Percentiles rank a stretch among this genome's conserved stretches.
phyloP scores from a whole-genome alignment of 2,888 invertebrate species.

The Nephrotoma flavescens region DNA sequence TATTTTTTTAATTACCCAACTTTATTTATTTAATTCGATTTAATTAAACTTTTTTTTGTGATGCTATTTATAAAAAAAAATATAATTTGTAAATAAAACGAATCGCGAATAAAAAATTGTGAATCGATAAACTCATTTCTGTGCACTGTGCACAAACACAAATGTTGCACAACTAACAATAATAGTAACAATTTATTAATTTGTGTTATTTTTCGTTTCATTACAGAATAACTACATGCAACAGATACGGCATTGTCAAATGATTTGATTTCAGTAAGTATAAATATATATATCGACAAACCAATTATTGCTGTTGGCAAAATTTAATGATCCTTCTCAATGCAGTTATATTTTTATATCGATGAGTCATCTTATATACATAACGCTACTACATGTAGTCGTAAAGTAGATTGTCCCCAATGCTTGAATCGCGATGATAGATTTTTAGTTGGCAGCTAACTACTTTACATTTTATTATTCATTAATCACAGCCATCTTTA shows the following conservation, averaged over 20 bases:
- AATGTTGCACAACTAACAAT: not conserved
- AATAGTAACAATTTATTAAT: not conserved
- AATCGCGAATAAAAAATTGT: not conserved
- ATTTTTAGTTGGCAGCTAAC: not conserved
- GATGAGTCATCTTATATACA: not conserved
- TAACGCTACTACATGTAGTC: not conserved
- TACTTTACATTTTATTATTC: not conserved
- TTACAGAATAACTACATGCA: not conserved
- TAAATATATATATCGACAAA: too few relatives aligned
- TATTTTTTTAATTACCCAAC: too few relatives aligned
- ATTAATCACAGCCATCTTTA: not conserved
- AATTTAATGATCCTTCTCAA: too few relatives aligned
- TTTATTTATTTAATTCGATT: too few relatives aligned
- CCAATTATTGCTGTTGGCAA: too few relatives aligned
- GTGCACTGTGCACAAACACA: not conserved
- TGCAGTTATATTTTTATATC: not conserved
- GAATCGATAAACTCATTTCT: not conserved
- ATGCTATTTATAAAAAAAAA: not conserved
- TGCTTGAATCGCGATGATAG: not conserved
- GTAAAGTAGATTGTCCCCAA: not conserved
- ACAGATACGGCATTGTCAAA: not conserved
- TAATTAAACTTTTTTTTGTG: too few relatives aligned
- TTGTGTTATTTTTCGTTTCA: not conserved
- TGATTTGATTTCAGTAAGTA: not conserved
- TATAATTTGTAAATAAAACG: not conserved